Percentiles rank a stretch among this genome's conserved stretches.
These are phyloP conservation scores for Pollenia labialis DNA, from an alignment of 2,888 invertebrate genomes.

Conservation along the genomic window DNA sequence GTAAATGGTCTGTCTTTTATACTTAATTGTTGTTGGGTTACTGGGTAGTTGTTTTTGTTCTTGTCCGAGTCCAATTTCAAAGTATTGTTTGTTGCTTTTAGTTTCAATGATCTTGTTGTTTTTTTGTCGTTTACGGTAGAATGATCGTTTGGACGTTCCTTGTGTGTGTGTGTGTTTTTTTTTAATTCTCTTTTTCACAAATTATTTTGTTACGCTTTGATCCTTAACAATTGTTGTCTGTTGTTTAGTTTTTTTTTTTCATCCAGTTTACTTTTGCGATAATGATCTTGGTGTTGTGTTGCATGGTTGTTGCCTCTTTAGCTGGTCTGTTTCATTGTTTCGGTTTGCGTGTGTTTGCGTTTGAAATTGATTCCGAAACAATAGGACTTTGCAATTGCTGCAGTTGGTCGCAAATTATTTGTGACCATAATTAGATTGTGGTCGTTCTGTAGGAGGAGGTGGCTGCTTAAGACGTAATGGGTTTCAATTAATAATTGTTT, in stretches of 20 bases:
- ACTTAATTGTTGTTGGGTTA: neutral
- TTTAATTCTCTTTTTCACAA: conserved; percentile 71
- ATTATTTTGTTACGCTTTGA: conserved; percentile 81
- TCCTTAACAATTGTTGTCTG: conserved; percentile 64
- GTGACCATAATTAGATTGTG: conserved; percentile 73
- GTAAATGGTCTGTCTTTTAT: conserved; percentile 14
- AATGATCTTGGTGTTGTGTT: conserved; percentile 77
- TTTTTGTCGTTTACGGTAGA: conserved; percentile 56
- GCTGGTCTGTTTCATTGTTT: conserved; percentile 76
- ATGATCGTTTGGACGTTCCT: conserved; percentile 24
- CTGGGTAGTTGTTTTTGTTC: conserved; percentile 11
- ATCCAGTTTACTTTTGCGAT: conserved; percentile 74
- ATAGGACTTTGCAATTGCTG: conserved; percentile 56
- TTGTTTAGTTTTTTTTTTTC: conserved; percentile 28
- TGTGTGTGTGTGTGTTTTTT: conserved; percentile 20
- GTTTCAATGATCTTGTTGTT: conserved; percentile 55
- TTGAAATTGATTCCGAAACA: conserved; percentile 59
- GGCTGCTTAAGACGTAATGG: conserved; percentile 62
- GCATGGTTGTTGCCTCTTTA: conserved; percentile 49
- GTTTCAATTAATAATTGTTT: conserved; percentile 73
- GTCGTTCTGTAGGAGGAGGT: conserved; percentile 63
- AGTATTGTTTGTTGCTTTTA: conserved; percentile 62
- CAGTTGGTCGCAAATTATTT: conserved; percentile 71
- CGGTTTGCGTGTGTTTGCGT: conserved; percentile 21
- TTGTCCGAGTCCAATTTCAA: conserved; percentile 20